Conservation (phyloP, 1,140 invertebrate species). For the Apis cerana region DNA sequence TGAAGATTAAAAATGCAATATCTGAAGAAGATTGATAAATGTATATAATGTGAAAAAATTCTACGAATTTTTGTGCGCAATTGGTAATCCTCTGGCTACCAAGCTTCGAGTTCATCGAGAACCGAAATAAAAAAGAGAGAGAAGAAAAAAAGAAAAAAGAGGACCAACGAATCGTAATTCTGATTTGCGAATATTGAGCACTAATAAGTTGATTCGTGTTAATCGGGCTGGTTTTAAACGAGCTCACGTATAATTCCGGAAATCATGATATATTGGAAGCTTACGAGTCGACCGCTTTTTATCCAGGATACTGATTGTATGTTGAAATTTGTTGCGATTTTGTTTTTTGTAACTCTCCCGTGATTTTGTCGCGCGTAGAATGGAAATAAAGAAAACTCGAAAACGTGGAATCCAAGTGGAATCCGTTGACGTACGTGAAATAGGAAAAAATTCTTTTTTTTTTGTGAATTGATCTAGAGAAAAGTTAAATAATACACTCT, state of each 20-base stretch:
- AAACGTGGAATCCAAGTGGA: not conserved
- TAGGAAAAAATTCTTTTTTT: not conserved
- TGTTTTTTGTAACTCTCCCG: not conserved
- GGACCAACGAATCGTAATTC: constrained; percentile 10
- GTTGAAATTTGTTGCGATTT: constrained; percentile 21
- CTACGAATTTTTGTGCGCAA: not conserved
- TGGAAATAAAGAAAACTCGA: no score
- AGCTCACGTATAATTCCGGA: constrained; percentile 37
- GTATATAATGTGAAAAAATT: not conserved
- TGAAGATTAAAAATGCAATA: not conserved
- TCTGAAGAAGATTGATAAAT: not conserved
- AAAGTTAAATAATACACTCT: no score
- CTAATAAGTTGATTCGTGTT: constrained; percentile 49
- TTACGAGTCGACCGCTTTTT: constrained; percentile 30
- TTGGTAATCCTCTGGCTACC: not conserved
- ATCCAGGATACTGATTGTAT: not conserved
- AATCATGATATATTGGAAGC: constrained; percentile 46
- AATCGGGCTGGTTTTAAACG: constrained; percentile 43
- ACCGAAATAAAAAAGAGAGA: not conserved
- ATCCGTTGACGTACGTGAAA: not conserved
- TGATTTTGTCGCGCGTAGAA: not conserved
- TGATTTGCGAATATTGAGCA: constrained; percentile 39
- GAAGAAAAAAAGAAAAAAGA: no score
- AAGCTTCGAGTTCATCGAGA: not conserved
- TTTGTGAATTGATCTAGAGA: no score